These are phyloP conservation scores for Callithrix jacchus DNA, from an alignment of 2,113 vertebrate genomes.

Conservation along the genomic window DNA sequence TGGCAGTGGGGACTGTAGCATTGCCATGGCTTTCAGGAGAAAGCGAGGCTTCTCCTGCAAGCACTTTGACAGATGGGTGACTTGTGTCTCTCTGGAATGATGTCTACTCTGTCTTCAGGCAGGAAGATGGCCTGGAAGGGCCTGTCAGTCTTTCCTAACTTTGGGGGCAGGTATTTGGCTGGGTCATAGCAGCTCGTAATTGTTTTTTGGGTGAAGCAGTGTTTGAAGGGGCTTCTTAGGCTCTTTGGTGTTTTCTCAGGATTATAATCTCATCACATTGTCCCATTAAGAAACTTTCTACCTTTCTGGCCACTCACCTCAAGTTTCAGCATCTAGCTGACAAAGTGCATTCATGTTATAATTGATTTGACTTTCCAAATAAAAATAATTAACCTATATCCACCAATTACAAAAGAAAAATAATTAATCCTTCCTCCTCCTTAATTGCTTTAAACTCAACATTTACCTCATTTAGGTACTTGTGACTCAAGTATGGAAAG, in stretches of 20 bases:
- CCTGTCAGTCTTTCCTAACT: not conserved
- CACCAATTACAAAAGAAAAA: not conserved
- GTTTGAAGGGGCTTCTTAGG: conserved; percentile 60
- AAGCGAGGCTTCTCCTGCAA: not conserved
- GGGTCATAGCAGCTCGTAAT: not conserved
- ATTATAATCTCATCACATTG: conserved; percentile 36
- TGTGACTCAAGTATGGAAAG: not conserved
- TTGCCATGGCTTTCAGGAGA: not conserved
- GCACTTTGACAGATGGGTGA: not conserved
- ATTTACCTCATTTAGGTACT: not conserved
- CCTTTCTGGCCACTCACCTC: conserved; percentile 73
- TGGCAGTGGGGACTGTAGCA: too few species aligned
- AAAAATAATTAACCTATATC: conserved; percentile 23
- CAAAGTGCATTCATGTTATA: conserved; percentile 40
- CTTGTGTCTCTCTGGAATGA: not conserved
- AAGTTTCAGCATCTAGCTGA: conserved; percentile 58
- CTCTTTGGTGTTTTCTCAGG: conserved; percentile 59
- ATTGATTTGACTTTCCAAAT: conserved; percentile 47
- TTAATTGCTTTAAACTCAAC: conserved; percentile 5
- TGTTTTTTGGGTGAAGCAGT: not conserved
- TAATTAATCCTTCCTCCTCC: not conserved
- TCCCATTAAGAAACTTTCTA: conserved; percentile 60
- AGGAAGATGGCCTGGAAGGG: not conserved
- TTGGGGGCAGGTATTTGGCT: not conserved
- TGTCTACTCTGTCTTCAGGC: not conserved